phyloP scores from a whole-genome alignment of 2,797 vertebrate species.

The Geotrypetes seraphini region DNA sequence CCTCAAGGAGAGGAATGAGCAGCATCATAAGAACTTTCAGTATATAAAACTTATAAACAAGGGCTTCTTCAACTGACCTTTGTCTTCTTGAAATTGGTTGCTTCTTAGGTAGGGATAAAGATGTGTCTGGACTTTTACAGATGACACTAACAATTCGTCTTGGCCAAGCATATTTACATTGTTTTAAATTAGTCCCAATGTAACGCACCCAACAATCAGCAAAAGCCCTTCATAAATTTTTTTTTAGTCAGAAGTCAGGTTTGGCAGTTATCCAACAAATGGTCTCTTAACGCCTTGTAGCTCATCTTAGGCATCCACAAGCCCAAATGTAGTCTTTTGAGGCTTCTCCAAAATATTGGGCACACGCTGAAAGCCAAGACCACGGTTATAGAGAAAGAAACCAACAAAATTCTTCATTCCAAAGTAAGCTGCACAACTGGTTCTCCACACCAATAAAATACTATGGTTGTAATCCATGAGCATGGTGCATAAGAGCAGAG shows the following conservation, averaged over 20 bases:
- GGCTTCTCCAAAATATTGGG: constrained; percentile 14
- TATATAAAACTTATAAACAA: background rate
- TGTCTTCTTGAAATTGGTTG: background rate
- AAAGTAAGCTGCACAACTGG: constrained; percentile 27
- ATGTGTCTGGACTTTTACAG: constrained; percentile 25
- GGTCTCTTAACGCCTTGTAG: too few species aligned
- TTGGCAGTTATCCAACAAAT: constrained; percentile 25
- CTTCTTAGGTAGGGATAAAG: constrained; percentile 28
- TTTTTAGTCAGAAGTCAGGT: constrained; percentile 35
- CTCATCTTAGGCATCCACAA: constrained; percentile 20
- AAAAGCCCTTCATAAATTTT: too few species aligned
- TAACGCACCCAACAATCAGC: constrained; percentile 20
- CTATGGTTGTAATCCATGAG: constrained; percentile 45
- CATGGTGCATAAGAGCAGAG: constrained; percentile 27
- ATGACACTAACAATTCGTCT: constrained; percentile 47
- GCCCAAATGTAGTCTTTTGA: constrained; percentile 6
- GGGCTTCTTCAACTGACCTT: constrained; percentile 40
- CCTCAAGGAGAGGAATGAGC: too few species aligned
- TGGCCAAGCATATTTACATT: constrained; percentile 20
- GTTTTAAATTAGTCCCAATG: constrained; percentile 13
- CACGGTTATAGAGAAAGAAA: constrained; percentile 32
- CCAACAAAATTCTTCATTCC: constrained; percentile 39
- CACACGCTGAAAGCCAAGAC: constrained; percentile 13
- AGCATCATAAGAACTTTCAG: background rate
- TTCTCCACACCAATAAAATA: constrained; percentile 44